phyloP scores from a whole-genome alignment of 2,888 invertebrate genomes.

The Pseudococcus longispinus region DNA sequence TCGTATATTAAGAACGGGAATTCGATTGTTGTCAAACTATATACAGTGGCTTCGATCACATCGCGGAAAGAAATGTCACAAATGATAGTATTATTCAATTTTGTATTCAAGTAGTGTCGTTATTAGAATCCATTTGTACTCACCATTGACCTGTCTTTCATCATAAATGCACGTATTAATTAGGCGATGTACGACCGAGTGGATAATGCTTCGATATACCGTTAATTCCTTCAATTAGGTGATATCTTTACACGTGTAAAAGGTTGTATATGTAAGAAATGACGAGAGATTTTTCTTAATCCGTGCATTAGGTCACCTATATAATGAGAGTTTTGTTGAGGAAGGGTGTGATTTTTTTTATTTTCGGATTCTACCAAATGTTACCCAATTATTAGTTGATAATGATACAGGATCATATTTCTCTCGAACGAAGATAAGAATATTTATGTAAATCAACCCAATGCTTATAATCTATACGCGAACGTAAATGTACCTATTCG shows the following conservation, averaged over 20 bases:
- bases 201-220: neutral
- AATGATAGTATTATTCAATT: neutral
- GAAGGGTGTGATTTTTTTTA: too few species aligned
- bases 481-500: too few species aligned
- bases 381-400: too few species aligned
- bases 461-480: too few species aligned
- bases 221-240: neutral
- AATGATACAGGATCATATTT: too few species aligned
- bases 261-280: neutral
- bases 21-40: neutral
- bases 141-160: neutral
- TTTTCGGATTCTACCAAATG: too few species aligned
- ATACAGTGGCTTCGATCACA: slow-evolving; percentile 8
- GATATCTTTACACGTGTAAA: neutral
- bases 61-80: slow-evolving; percentile 18
- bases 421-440: too few species aligned
- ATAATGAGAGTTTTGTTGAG: too few species aligned
- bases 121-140: neutral
- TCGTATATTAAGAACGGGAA: neutral
- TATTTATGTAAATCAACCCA: too few species aligned
- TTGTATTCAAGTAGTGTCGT: neutral
- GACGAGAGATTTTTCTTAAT: neutral
- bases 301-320: too few species aligned
- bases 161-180: slow-evolving; percentile 29
- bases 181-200: neutral